Evolutionary conservation across 1,140 invertebrate species (phyloP).

Genomic region (Drosophila dunni): DNA sequence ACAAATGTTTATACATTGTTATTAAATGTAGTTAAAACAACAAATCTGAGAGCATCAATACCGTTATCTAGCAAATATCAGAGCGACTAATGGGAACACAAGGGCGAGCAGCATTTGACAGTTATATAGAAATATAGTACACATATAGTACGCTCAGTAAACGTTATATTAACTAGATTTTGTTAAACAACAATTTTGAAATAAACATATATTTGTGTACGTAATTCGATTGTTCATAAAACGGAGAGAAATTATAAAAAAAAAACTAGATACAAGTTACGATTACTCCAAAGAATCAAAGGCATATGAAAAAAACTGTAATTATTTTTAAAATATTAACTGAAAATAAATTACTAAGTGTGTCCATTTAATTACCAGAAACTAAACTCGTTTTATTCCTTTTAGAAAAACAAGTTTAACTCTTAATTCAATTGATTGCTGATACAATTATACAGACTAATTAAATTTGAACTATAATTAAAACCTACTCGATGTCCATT

Average conservation of each 20-base stretch:
- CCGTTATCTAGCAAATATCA: constrained; percentile 49
- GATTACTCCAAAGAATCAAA: constrained; percentile 14
- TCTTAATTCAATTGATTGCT: neutral
- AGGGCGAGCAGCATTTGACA: constrained; percentile 41
- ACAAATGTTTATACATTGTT: constrained; percentile 75
- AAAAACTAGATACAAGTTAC: constrained; percentile 26
- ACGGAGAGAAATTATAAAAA: constrained; percentile 24
- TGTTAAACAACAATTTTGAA: constrained; percentile 51
- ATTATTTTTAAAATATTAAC: constrained; percentile 36
- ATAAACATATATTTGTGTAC: constrained; percentile 73
- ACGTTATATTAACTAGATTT: constrained; percentile 43
- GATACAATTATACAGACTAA: constrained; percentile 26
- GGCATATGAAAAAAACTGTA: constrained; percentile 32
- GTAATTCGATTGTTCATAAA: constrained; percentile 72
- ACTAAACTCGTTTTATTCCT: constrained; percentile 8
- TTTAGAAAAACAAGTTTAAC: neutral
- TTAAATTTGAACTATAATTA: constrained; percentile 63
- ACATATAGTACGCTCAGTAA: neutral
- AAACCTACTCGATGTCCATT: constrained; percentile 46
- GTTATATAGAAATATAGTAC: constrained; percentile 28
- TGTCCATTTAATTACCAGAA: constrained; percentile 62
- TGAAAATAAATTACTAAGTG: constrained; percentile 59
- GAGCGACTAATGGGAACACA: constrained; percentile 57
- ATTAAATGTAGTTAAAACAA: constrained; percentile 75
- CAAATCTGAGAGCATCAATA: constrained; percentile 60